phyloP scores from a whole-genome alignment of 2,888 invertebrate species.

The Drosophila aldrichi region DNA sequence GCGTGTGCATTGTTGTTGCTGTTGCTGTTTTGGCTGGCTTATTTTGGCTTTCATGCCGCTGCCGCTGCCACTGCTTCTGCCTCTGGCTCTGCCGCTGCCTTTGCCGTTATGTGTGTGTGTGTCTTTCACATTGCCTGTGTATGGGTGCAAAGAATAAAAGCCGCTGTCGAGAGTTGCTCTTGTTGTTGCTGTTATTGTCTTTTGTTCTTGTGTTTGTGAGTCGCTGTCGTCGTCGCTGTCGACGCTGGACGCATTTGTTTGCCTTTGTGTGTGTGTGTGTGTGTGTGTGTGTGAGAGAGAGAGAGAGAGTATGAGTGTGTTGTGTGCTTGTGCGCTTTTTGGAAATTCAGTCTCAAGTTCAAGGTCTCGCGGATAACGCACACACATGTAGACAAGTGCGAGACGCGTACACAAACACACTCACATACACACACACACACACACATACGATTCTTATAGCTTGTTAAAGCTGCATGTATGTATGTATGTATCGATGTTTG shows the following conservation, averaged over 20 bases:
- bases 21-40: conserved; percentile 59
- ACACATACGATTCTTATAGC: conserved; percentile 39
- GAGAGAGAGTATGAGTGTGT: conserved; percentile 40
- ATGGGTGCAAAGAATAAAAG: conserved; percentile 66
- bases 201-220: conserved; percentile 62
- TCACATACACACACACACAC: conserved; percentile 19
- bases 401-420: conserved; percentile 41
- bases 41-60: conserved; percentile 74
- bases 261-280: conserved; percentile 27
- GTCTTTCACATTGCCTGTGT: conserved; percentile 56
- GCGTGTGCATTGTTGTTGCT: conserved; percentile 37
- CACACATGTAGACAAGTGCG: conserved; percentile 64
- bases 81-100: conserved; percentile 16
- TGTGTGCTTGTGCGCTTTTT: conserved; percentile 80
- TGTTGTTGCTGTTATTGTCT: conserved; percentile 43
- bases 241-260: conserved; percentile 48
- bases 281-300: conserved; percentile 24
- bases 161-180: conserved; percentile 44
- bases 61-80: conserved; percentile 30
- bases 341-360: conserved; percentile 86
- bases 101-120: conserved; percentile 20
- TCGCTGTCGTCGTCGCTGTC: conserved; percentile 25
- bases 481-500: conserved; percentile 11
- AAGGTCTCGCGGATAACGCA: conserved; percentile 85
- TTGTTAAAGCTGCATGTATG: conserved; percentile 37